Base-by-base conservation (phyloP, 2,113 vertebrate genomes). In the Cheirogaleus medius region DNA sequence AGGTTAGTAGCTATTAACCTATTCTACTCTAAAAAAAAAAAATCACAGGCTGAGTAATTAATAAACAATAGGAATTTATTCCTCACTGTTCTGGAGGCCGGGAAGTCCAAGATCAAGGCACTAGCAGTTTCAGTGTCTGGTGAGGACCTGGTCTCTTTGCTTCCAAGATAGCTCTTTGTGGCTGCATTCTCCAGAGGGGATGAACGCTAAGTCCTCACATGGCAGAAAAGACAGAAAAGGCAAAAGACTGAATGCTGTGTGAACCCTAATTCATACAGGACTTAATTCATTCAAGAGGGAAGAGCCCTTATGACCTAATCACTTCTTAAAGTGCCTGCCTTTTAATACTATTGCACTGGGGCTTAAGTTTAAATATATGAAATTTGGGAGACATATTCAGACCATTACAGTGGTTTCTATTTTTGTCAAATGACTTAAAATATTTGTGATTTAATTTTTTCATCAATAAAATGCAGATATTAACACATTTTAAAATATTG, bases 241-340 rank as follows among this genome's bases (percentile, higher is more conserved):
- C 20, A 12, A 27, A 71, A 77, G 29, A 2, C 21, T 6, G 1
- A 8, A 54, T 27, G 8, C 29, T 32, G 4, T 37, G 3, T 15
- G 64, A 54, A 69, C 10, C 34, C 39, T 58, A 29, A 32, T 9
- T 37, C 63, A 47, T 17, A 10, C 58, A 80, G 32, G 12, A 20
- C 10, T 15, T 12, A 87, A 11, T 15, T 29, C 13, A n/a, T 29
- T 13, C 6, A 29, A 6, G 6, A 10, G 1, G 3, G 15, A 47
- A 8, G 23, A 2, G 3, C 3, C 5, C 6, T 27, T 39, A 69
- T 8, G 15, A 27, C 1, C 32, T n/a, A 8, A 56, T n/a, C 13
- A 42, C 4, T 15, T 44, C 6, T 15, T 77, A 4, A 64, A 27
- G 6, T 18, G 1, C 10, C 8, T 32, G 21, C 18, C 15, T 15